These are phyloP conservation scores for Syngnathus rostellatus DNA, from an alignment of 2,797 vertebrate genomes.

Conservation along the genomic window DNA sequence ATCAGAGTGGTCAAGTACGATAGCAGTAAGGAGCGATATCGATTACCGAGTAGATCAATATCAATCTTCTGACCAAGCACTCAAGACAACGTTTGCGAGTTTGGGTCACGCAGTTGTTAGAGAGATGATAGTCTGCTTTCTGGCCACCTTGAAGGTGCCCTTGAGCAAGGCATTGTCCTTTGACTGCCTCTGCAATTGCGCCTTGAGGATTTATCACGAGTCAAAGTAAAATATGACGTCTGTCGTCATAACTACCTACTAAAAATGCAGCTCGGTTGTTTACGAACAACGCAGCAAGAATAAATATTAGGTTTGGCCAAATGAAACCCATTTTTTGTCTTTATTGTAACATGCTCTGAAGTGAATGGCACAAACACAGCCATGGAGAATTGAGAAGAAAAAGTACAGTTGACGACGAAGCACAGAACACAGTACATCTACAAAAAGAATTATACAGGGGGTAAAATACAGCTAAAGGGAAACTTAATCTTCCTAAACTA, in stretches of 20 bases:
- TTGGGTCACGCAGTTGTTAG: not conserved
- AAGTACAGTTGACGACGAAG: constrained; percentile 70
- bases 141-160: not conserved
- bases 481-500: constrained; percentile 52
- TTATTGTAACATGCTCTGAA: constrained; percentile 96
- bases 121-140: too few species aligned
- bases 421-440: constrained; percentile 72
- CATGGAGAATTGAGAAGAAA: constrained; percentile 80
- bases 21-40: not conserved
- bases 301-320: constrained; percentile 50
- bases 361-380: constrained; percentile 94
- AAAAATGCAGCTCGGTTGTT: constrained; percentile 7
- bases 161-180: not conserved
- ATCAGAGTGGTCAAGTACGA: not conserved
- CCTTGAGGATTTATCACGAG: not conserved
- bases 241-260: not conserved
- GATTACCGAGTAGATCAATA: not conserved
- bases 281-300: constrained; percentile 18
- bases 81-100: not conserved
- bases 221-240: not conserved
- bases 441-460: constrained; percentile 64
- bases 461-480: constrained; percentile 49
- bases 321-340: constrained; percentile 70
- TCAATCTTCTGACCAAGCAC: not conserved
- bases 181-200: not conserved